A percentile compares a stretch with the other conserved stretches of the same genome.
phyloP scores from a whole-genome alignment of 2,888 invertebrate genomes.

The Ennomos fuscantarius region DNA sequence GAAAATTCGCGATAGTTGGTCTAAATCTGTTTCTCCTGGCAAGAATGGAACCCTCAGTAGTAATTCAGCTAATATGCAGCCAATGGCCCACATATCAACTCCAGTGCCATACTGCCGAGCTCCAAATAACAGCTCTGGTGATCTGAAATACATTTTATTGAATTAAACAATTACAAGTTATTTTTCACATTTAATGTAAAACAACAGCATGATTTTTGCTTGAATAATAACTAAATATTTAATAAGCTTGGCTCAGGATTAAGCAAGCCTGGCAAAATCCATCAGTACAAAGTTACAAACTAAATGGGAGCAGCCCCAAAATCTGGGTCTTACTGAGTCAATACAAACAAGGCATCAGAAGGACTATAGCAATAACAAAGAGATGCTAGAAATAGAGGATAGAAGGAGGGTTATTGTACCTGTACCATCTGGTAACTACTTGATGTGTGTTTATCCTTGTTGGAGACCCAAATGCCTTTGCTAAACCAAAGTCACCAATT shows the following conservation, averaged over 20 bases:
- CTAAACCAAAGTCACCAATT: conserved; percentile 99
- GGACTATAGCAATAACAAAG: too few relatives aligned
- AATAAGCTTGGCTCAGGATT: too few relatives aligned
- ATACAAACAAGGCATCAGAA: too few relatives aligned
- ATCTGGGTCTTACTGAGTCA: too few relatives aligned
- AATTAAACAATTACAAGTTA: background rate
- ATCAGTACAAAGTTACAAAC: too few relatives aligned
- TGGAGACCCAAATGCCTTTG: conserved; percentile 98
- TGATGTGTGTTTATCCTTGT: conserved; percentile 98
- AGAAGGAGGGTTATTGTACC: conserved; percentile 83
- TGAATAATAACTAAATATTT: too few relatives aligned
- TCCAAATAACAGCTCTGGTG: conserved; percentile 98
- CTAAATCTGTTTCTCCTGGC: conserved; percentile 98
- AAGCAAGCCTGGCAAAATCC: too few relatives aligned
- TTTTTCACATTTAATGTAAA: too few relatives aligned
- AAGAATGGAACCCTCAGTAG: conserved; percentile 96
- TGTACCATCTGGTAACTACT: conserved; percentile 97
- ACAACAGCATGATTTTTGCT: too few relatives aligned
- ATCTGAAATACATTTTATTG: conserved; percentile 68
- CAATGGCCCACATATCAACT: conserved; percentile 99
- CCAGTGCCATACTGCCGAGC: conserved; percentile 97
- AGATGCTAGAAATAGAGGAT: too few relatives aligned
- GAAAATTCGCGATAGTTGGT: conserved; percentile 98
- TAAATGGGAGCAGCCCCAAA: too few relatives aligned
- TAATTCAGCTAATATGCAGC: conserved; percentile 98